A percentile compares a stretch with the other conserved stretches of the same genome.
phyloP scores from a whole-genome alignment of 2,888 invertebrate species.

The Ophonus ardosiacus region DNA sequence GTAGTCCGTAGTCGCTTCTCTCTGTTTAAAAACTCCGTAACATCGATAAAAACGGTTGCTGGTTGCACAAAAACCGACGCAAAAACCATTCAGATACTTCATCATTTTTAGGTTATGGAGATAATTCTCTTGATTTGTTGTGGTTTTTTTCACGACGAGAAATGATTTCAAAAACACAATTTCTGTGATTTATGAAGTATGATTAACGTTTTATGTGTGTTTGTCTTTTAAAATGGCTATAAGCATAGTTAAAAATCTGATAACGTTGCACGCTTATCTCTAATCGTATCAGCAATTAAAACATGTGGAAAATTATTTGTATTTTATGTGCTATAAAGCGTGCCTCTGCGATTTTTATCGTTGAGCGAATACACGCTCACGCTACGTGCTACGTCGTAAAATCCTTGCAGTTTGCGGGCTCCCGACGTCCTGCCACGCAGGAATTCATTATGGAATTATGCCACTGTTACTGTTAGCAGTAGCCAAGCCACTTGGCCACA shows the following conservation, averaged over 20 bases:
- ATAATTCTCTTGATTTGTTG: conserved; percentile 62
- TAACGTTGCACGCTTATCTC: conserved; percentile 18
- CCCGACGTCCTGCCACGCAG: conserved; percentile 10
- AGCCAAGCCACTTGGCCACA: neutral
- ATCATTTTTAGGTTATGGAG: conserved; percentile 62
- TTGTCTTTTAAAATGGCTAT: conserved; percentile 58
- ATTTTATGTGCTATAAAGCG: conserved; percentile 50
- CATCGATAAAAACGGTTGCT: conserved; percentile 56
- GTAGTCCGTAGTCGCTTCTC: conserved; percentile 19
- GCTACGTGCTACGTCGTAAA: conserved; percentile 23
- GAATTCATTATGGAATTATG: conserved; percentile 41
- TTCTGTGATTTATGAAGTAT: conserved; percentile 57
- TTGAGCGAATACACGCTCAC: conserved; percentile 9
- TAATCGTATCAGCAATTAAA: conserved; percentile 53
- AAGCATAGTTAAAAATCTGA: conserved; percentile 55
- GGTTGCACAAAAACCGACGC: conserved; percentile 43
- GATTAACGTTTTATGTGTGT: conserved; percentile 58
- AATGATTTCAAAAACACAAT: conserved; percentile 60
- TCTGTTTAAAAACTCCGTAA: conserved; percentile 51
- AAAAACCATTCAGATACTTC: conserved; percentile 59
- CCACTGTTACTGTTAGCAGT: neutral
- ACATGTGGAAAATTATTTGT: conserved; percentile 54
- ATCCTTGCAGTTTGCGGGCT: conserved; percentile 21
- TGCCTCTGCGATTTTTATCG: conserved; percentile 40
- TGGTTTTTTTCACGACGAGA: conserved; percentile 55